phyloP scores from a whole-genome alignment of 2,113 vertebrate species.

The Platanista minor region DNA sequence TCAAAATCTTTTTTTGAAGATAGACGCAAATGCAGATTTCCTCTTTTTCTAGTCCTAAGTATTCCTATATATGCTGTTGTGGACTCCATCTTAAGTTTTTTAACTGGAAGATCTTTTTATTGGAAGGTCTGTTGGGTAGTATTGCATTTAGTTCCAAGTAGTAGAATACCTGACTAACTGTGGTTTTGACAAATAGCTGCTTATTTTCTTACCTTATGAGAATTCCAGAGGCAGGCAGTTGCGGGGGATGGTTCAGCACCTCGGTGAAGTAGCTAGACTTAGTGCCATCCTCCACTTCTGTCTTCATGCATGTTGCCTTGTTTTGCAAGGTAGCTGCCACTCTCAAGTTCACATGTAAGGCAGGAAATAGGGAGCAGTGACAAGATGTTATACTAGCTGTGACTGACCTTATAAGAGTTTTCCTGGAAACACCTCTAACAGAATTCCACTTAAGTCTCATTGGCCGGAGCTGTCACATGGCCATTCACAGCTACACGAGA shows the following conservation, averaged over 20 bases:
- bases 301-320: not conserved
- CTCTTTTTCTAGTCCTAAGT: not conserved
- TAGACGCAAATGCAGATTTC: not conserved
- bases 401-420: not conserved
- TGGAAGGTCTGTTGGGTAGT: not conserved
- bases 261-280: not conserved
- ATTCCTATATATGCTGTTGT: not conserved
- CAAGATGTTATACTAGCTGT: not conserved
- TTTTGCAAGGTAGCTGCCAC: not conserved
- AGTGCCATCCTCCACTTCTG: not conserved
- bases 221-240: not conserved
- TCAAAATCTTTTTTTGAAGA: slow-evolving; percentile 3
- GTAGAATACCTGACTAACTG: not conserved
- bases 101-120: not conserved
- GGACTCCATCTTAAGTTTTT: not conserved
- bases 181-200: not conserved
- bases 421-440: not conserved
- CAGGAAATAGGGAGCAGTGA: not conserved
- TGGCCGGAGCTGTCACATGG: not conserved
- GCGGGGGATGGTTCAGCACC: not conserved
- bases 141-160: not conserved
- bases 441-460: not conserved
- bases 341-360: not conserved
- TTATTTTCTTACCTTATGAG: not conserved
- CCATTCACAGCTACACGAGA: not conserved